Evolutionary conservation across 2,797 vertebrate species (phyloP).

Genomic region (Gallinago nigripennis): DNA sequence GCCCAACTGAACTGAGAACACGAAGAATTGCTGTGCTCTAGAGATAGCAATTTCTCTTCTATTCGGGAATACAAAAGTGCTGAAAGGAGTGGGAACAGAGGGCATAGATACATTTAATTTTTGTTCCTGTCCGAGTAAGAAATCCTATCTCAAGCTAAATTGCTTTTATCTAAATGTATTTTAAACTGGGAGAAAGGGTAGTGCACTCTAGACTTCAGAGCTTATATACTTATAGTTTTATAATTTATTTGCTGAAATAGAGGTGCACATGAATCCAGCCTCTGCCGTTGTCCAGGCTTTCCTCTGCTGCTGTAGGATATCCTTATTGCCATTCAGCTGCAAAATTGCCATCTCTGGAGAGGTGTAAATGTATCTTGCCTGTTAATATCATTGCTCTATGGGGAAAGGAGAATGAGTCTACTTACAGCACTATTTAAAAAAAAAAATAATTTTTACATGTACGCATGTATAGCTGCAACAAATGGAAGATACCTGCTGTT

Average conservation of each 20-base stretch:
- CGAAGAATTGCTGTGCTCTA: background rate
- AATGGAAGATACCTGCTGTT: background rate
- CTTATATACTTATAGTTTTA: background rate
- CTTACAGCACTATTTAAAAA: conserved; percentile 8
- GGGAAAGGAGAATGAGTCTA: conserved; percentile 21
- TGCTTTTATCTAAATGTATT: background rate
- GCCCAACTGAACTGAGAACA: background rate
- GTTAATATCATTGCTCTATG: conserved; percentile 25
- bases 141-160: background rate
- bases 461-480: background rate
- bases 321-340: background rate
- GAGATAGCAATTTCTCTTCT: background rate
- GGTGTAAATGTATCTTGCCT: conserved; percentile 7
- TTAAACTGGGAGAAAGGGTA: background rate
- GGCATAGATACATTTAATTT: background rate
- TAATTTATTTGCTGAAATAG: background rate
- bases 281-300: background rate
- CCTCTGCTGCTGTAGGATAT: background rate
- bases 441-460: background rate
- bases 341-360: conserved; percentile 9
- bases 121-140: background rate
- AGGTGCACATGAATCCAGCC: background rate
- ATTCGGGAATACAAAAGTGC: background rate
- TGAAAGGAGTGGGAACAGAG: background rate
- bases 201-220: background rate